Evolutionary conservation across 2,113 vertebrate genomes (phyloP).

Genomic region (Porphyrio hochstetteri): DNA sequence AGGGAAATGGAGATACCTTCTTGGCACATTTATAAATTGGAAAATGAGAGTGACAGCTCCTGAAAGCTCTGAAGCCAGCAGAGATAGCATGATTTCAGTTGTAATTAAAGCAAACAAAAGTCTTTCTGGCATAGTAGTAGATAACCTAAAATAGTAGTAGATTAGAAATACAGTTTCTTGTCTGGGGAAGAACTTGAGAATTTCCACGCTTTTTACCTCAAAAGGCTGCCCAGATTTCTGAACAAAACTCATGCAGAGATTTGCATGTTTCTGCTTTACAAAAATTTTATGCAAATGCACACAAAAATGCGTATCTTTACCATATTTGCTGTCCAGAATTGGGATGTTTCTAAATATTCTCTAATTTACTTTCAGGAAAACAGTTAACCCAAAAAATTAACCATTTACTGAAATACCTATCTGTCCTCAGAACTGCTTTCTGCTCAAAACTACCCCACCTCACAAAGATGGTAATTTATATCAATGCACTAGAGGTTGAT

Average conservation of each 20-base stretch:
- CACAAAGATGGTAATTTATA: neutral
- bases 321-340: neutral
- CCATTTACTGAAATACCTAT: neutral
- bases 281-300: neutral
- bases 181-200: neutral
- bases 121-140: neutral
- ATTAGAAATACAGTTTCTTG: neutral
- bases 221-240: neutral
- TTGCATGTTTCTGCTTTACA: neutral
- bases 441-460: neutral
- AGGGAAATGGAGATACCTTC: neutral
- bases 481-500: neutral
- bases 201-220: neutral
- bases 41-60: neutral
- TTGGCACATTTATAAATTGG: neutral
- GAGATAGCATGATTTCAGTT: neutral
- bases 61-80: neutral
- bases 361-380: neutral
- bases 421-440: neutral
- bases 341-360: neutral
- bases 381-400: neutral
- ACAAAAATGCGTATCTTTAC: neutral
- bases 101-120: slow-evolving; percentile 3
- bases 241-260: neutral
- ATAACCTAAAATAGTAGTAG: neutral